Evolutionary conservation across 2,113 vertebrate species (phyloP).

Genomic region (Dipodomys merriami): DNA sequence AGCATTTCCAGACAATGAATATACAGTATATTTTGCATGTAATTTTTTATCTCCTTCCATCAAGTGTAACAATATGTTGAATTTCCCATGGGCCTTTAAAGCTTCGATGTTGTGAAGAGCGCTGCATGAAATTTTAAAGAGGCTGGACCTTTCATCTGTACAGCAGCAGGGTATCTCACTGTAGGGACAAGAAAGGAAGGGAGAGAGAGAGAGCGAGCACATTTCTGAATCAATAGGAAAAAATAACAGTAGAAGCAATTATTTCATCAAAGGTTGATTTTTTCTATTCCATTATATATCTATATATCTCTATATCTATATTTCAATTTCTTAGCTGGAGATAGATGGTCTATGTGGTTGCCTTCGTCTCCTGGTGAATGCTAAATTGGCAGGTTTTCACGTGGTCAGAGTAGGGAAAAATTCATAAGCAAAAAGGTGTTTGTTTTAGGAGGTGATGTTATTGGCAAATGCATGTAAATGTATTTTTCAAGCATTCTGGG

Average conservation of each 20-base stretch:
- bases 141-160: conserved; percentile 87
- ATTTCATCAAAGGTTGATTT: conserved; percentile 88
- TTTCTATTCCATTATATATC: background rate
- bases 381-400: conserved; percentile 83
- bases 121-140: conserved; percentile 90
- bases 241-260: conserved; percentile 88
- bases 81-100: conserved; percentile 87
- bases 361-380: conserved; percentile 51
- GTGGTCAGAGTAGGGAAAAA: conserved; percentile 74
- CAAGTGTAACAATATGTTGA: conserved; percentile 87
- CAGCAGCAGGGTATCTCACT: conserved; percentile 84
- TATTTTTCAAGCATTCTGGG: conserved; percentile 4
- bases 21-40: conserved; percentile 76
- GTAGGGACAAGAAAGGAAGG: conserved; percentile 85
- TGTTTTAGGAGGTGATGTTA: conserved; percentile 83
- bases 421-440: conserved; percentile 78
- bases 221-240: conserved; percentile 87
- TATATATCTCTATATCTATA: background rate
- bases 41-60: conserved; percentile 85
- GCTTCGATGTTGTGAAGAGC: conserved; percentile 85
- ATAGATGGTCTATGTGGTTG: conserved; percentile 76
- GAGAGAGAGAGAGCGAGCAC: conserved; percentile 75
- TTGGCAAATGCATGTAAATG: conserved; percentile 65
- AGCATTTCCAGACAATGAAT: conserved; percentile 67
- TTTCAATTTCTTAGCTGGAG: conserved; percentile 79